phyloP scores from a whole-genome alignment of 2,888 invertebrate species.

The Caenorhabditis macrosperma region DNA sequence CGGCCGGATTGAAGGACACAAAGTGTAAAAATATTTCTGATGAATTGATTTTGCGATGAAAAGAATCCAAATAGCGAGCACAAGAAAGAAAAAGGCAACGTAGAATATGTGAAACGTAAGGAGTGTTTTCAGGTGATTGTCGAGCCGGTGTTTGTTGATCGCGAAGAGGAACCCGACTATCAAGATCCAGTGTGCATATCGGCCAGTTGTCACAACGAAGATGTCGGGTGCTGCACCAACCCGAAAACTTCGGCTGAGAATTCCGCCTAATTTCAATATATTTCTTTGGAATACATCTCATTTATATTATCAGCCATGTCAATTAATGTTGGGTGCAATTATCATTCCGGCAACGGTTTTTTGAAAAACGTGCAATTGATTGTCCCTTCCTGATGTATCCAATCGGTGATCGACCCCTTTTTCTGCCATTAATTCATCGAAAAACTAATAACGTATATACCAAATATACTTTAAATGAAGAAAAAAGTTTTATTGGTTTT shows the following conservation, averaged over 20 bases:
- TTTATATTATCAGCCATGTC: conserved; percentile 8
- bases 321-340: conserved; percentile 1
- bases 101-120: neutral
- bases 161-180: conserved; percentile 1
- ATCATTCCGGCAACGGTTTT: conserved; percentile 29
- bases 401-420: conserved; percentile 2
- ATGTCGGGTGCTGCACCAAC: conserved; percentile 55
- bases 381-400: neutral
- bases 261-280: neutral
- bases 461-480: neutral
- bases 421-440: neutral
- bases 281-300: neutral
- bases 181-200: conserved; percentile 43
- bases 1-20: conserved; percentile 12
- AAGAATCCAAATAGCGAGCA: neutral
- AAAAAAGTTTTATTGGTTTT: conserved; percentile 4
- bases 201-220: conserved; percentile 45
- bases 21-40: conserved; percentile 41
- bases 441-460: neutral
- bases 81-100: no score
- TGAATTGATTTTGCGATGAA: conserved; percentile 6
- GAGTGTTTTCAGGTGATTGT: conserved; percentile 43
- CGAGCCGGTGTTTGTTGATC: conserved; percentile 52
- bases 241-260: conserved; percentile 7
- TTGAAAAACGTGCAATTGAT: neutral